Conservation (phyloP, 2,113 vertebrate genomes). For the Crotalus horridus region DNA sequence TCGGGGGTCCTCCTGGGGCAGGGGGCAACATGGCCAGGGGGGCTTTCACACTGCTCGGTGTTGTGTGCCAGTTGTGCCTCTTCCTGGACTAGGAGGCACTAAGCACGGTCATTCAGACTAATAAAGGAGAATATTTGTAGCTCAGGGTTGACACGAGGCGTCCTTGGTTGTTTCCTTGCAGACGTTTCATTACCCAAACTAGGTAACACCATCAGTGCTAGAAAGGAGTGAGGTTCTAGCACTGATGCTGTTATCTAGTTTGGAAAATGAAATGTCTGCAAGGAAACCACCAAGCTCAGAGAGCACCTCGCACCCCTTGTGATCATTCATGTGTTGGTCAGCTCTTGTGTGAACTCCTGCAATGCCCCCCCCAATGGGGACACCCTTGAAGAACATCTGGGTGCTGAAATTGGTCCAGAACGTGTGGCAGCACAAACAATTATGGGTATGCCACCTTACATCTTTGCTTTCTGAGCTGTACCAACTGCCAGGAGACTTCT, state of each 20-base stretch:
- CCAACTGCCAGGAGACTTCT: neutral
- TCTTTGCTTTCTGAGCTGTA: neutral
- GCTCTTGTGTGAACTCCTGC: neutral
- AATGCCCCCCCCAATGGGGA: neutral
- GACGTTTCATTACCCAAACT: neutral
- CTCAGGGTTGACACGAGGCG: neutral
- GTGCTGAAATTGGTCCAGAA: neutral
- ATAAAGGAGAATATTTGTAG: neutral
- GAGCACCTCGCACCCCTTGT: neutral
- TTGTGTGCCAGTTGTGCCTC: neutral
- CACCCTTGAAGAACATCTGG: neutral
- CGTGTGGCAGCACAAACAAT: neutral
- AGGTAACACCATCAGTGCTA: neutral
- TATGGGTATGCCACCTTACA: neutral
- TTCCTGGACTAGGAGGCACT: neutral
- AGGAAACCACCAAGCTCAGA: neutral
- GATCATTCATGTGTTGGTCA: neutral
- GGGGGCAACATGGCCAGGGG: neutral
- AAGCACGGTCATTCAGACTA: neutral
- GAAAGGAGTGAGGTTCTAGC: no score
- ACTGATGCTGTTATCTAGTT: neutral
- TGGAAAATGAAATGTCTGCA: neutral
- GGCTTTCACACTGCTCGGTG: neutral
- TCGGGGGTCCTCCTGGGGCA: neutral
- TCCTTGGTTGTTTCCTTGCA: neutral